Evolutionary conservation across 2,113 vertebrate species (phyloP).

Genomic region (Hypanus sabinus): DNA sequence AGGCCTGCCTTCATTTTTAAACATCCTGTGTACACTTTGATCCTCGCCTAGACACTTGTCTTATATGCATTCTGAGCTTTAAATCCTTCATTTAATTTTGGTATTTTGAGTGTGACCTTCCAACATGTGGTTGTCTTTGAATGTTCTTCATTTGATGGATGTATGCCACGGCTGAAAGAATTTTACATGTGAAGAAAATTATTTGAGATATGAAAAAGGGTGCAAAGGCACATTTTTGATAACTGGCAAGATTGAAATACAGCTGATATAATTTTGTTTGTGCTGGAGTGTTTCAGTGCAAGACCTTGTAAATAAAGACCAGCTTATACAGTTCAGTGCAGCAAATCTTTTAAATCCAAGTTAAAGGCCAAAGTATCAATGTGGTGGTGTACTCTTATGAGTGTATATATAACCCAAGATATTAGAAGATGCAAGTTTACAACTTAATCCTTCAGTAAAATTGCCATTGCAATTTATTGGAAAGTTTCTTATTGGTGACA

Average conservation of each 20-base stretch:
- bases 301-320: neutral
- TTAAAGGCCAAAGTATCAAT: neutral
- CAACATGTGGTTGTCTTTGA: neutral
- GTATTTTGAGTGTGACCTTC: neutral
- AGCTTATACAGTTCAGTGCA: neutral
- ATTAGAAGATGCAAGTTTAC: neutral
- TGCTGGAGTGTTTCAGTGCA: neutral
- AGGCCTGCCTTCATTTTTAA: neutral
- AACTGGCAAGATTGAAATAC: no score
- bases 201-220: neutral
- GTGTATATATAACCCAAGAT: neutral
- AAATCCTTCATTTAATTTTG: neutral
- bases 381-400: neutral
- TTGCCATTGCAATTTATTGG: neutral
- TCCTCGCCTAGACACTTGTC: neutral
- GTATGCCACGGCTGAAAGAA: neutral
- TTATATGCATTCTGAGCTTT: neutral
- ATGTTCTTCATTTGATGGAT: neutral
- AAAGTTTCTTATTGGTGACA: neutral
- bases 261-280: no score
- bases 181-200: neutral
- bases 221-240: no score
- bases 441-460: neutral
- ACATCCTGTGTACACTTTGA: neutral
- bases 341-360: neutral